Percentiles rank a stretch among this genome's conserved stretches.
phyloP scores from a whole-genome alignment of 2,113 vertebrate species.

The Bucco capensis region DNA sequence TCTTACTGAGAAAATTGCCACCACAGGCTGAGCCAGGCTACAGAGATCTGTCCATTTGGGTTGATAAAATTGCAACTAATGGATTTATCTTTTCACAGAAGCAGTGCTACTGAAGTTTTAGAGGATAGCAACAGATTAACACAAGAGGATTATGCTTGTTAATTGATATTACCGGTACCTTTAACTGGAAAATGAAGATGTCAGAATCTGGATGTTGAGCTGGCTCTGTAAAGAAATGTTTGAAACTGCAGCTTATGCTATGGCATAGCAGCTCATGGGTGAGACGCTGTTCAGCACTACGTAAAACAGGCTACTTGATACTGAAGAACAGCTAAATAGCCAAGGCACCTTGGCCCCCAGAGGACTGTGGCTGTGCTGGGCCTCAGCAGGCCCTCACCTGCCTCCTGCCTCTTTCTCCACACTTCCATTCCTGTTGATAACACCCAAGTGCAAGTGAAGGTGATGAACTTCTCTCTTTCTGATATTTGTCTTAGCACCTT shows the following conservation, averaged over 20 bases:
- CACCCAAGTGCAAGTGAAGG: not conserved
- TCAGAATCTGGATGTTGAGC: not conserved
- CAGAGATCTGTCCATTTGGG: not conserved
- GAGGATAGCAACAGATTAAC: not conserved
- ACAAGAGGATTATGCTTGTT: not conserved
- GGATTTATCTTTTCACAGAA: not conserved
- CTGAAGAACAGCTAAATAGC: not conserved
- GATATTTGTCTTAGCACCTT: slow-evolving; percentile 9
- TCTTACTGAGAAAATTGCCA: not conserved
- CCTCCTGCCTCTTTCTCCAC: not conserved
- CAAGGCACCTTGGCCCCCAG: rapidly evolving
- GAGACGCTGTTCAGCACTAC: not conserved
- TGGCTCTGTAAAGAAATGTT: not conserved
- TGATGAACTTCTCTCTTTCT: not conserved
- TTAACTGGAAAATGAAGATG: not conserved
- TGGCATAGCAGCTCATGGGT: not conserved
- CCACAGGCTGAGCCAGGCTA: not conserved
- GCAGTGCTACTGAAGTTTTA: rapidly evolving
- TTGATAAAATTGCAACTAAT: not conserved
- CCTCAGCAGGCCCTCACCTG: not conserved
- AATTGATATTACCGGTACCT: not conserved
- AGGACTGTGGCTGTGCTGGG: not conserved
- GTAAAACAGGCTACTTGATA: not conserved
- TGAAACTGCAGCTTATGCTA: not conserved
- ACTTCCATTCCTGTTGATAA: not conserved